Evolutionary conservation across 1,140 invertebrate genomes (phyloP), one percentile per base, ranked within the genome.

Genomic region (Ips nitidus): DNA sequence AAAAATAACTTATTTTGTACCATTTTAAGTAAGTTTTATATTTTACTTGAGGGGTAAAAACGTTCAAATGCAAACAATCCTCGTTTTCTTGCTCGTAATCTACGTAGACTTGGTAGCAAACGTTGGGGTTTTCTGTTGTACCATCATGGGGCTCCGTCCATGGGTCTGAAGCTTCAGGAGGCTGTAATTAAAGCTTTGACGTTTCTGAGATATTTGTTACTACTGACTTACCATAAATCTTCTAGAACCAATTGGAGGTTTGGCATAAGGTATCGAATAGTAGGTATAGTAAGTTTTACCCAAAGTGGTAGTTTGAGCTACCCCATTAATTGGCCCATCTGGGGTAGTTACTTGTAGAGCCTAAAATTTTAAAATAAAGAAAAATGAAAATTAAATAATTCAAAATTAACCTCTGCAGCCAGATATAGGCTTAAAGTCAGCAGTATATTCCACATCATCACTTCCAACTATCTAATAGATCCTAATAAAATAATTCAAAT

Each of bases 181-280:
- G 52, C 68, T 69, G 8, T 5, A 47, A 5, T 47, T 47, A 22
- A 22, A 22, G 22, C 22, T 22, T 50, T 2, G 7, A 50, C 1
- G 8, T 55, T n/a, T 1, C 36, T 2, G 37, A 37, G 22, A 50
- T 1, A 50, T 22, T 50, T 22, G 7, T 50, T 50, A 50, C 47
- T 22, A 50, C 1, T 22, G 22, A 22, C 4, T 47, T n/a, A 55
- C 2, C 4, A 36, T 8, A 53, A 63, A 63, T 7, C 68, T 37
- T 41, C 57, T 52, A 3, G 60, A 40, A 56, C 59, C 68, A 40
- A 40, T 41, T 22, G 59, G 68, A 36, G 68, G 52, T 40, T 63
- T 69, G 6, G 68, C 68, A 57, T 63, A 69, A 41, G 59, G 68
- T 56, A 69, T 63, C 1, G 60, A 56, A 41, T 58, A 58, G 63